Evolutionary conservation across 2,797 vertebrate genomes (phyloP).

Genomic region (Smutsia temminckii): DNA sequence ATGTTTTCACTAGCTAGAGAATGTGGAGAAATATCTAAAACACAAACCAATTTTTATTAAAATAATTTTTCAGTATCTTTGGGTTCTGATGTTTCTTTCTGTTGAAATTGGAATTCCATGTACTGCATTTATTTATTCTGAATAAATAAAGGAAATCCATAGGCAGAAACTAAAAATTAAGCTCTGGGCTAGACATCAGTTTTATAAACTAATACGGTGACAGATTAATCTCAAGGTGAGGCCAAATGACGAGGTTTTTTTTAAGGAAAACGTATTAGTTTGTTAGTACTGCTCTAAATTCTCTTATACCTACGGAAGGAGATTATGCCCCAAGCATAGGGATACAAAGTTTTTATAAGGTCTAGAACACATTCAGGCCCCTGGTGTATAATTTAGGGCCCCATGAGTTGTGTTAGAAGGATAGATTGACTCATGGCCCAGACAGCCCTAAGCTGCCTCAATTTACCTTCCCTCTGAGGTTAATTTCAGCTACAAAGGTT

Average conservation of each 20-base stretch:
- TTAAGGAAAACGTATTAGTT: neutral
- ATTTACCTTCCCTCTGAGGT: neutral
- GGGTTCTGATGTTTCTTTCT: constrained; percentile 9
- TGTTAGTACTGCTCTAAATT: neutral
- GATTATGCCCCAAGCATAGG: neutral
- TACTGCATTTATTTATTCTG: neutral
- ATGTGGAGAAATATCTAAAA: constrained; percentile 58
- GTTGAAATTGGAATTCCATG: neutral
- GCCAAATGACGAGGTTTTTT: neutral
- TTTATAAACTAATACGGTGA: neutral
- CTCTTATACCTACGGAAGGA: neutral
- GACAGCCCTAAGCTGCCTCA: no score
- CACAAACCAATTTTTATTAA: constrained; percentile 70
- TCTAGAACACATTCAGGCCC: neutral
- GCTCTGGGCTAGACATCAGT: neutral
- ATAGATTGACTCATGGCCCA: neutral
- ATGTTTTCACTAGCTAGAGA: constrained; percentile 40
- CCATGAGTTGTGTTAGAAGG: neutral
- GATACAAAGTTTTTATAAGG: neutral
- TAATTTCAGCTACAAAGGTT: neutral
- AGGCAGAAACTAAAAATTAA: neutral
- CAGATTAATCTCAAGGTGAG: neutral
- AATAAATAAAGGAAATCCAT: neutral
- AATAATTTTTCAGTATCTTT: constrained; percentile 46
- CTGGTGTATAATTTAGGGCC: neutral